Evolutionary conservation across 2,888 invertebrate genomes (phyloP), one percentile per base, ranked within the genome.

Genomic region (Brenthis hecate): DNA sequence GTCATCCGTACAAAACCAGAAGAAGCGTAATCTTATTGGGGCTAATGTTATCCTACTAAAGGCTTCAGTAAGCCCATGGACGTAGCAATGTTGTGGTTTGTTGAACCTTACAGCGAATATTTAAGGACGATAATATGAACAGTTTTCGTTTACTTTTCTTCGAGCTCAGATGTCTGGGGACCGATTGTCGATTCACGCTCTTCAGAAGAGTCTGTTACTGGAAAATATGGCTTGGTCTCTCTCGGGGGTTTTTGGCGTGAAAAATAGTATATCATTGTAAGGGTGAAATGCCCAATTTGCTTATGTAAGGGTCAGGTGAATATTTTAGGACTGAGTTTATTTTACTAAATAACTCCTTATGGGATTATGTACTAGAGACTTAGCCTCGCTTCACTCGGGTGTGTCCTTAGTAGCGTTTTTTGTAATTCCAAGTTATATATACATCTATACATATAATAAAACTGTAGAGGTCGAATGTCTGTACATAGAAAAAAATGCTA

Each of bases 261-360:
- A 69, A 70, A 72, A 72, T 72, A 56, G 70, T 68, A 66, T 61
- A 72, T 71, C 72, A 70, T 72, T 72, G 63, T 57, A 51, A 65
- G 68, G 66, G 60, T 56, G 66, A 53, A 56, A 51, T 66, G 70
- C 68, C 70, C 72, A 66, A 70, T 72, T 72, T 70, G 66, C 66
- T 70, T 68, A 66, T 62, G 67, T 56, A 56, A 48, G 69, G 62
- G 66, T 63, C 65, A 62, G 68, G 68, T 64, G 50, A 19, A 63
- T 69, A 69, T 70, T 63, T 68, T 51, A 70, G 58, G 50, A 13
- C 50, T 48, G 63, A 56, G 58, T 66, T 68, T 48, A 19, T 47
- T 54, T 69, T 62, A 53, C 58, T 61, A 54, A 60, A 60, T 58
- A 58, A 54, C 43, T 47, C 47, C 60, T 60, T 55, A 14, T 16